Evolutionary conservation across 2,797 vertebrate species (phyloP).

Genomic region (Luscinia megarhynchos): DNA sequence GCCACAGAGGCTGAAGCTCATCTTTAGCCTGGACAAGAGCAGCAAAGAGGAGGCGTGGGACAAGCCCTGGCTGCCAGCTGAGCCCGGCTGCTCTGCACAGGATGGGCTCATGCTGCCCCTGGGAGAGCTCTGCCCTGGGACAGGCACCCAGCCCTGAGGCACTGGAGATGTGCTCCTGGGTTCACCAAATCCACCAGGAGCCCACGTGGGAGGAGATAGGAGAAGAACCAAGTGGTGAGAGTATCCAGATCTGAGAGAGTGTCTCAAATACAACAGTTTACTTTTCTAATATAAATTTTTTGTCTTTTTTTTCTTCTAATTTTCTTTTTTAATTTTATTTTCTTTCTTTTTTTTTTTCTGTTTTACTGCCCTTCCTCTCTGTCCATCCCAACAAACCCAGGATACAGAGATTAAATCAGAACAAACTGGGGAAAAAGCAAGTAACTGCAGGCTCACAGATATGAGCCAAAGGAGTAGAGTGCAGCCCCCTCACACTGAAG

Average conservation of each 20-base stretch:
- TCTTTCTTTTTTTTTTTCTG: background rate
- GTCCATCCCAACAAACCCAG: background rate
- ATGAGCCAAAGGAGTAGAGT: background rate
- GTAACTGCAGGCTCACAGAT: background rate
- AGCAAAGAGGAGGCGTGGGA: background rate
- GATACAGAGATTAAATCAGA: background rate
- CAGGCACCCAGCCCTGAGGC: background rate
- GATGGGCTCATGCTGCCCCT: background rate
- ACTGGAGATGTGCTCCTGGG: background rate
- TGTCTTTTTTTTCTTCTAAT: too few species aligned
- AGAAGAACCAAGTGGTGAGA: background rate
- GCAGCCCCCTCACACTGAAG: background rate
- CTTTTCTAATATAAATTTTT: too few species aligned
- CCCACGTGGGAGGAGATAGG: fast-evolving
- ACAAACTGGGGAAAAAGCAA: background rate
- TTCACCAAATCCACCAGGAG: background rate
- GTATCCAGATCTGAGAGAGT: background rate
- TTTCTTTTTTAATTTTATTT: too few species aligned
- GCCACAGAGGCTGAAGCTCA: conserved; percentile 84
- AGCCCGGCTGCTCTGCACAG: background rate
- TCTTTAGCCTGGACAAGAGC: conserved; percentile 80
- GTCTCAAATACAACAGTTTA: background rate
- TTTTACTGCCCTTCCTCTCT: background rate
- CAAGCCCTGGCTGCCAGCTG: background rate
- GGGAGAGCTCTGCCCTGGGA: background rate